Evolutionary conservation across 2,113 vertebrate species (phyloP), one percentile per base, ranked within the genome.

Genomic region (Asarcornis scutulata): DNA sequence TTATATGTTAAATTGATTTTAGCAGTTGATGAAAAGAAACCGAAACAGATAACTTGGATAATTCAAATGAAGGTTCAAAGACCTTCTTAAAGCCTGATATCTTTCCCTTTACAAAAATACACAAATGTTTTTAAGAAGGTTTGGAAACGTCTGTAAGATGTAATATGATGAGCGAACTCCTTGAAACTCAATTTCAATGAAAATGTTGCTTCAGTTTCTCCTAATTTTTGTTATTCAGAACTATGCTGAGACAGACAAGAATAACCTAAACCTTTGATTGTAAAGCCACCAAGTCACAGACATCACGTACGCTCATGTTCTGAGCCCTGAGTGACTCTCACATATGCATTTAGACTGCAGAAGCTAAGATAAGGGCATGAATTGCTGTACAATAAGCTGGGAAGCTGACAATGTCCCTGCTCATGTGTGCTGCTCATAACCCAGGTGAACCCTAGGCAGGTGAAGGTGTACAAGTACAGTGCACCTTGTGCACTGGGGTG

Each of bases 1-100:
- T 31, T 93, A 6, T 66, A 83, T n/a, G 25, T 55, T 91, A 82
- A 92, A 79, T 53, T 79, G 34, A 66, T 95, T 91, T 73, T 91
- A 78, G 62, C 83, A 63, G 22, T 32, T 9, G 4, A 76, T 89
- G n/a, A 93, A 85, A 87, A 94, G 76, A 96, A 90, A 86, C 5
- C 5, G 26, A 93, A 94, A 15, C 46, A 67, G 83, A 15, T 77
- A 52, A 78, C 48, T 78, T 81, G 25, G 32, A 27, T 72, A 46
- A 58, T 64, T 88, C 26, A 69, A 82, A 50, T 86, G 85, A 90
- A 40, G 40, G 40, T 73, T 86, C 38, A 62, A 53, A 88, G 32
- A 79, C 16, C 25, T 88, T 62, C 58, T 91, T 69, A 23, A 25
- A 50, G 60, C 36, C 18, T 72, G 76, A 87, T 74, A 55, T 68